Conservation (phyloP, 2,888 invertebrate genomes). For the Eretmocerus hayati region DNA sequence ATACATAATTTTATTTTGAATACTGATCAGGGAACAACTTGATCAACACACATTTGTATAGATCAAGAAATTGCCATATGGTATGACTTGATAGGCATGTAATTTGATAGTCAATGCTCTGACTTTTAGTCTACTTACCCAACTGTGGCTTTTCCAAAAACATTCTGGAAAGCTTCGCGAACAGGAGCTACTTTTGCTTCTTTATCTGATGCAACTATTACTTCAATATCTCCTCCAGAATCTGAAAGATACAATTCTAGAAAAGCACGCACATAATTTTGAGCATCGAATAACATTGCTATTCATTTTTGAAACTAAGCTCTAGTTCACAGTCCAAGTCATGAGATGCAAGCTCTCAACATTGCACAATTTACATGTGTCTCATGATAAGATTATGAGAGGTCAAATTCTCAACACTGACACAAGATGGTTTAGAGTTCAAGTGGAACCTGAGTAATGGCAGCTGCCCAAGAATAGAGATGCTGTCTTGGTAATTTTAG, state of each 20-base stretch:
- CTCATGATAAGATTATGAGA: too few relatives aligned
- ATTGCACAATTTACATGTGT: too few relatives aligned
- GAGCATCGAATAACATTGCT: slow-evolving; percentile 27
- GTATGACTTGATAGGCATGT: too few relatives aligned
- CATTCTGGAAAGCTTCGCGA: slow-evolving; percentile 71
- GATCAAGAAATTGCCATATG: too few relatives aligned
- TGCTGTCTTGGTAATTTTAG: slow-evolving; percentile 11
- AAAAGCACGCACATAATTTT: slow-evolving; percentile 26
- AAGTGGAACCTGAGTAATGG: slow-evolving; percentile 14
- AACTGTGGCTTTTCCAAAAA: slow-evolving; percentile 75
- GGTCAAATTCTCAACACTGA: slow-evolving; percentile 5
- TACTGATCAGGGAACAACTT: too few relatives aligned
- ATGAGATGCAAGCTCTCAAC: too few relatives aligned
- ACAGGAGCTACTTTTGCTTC: slow-evolving; percentile 69
- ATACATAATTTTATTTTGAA: too few relatives aligned
- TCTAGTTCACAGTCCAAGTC: too few relatives aligned
- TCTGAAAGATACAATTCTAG: slow-evolving; percentile 50
- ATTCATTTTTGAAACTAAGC: too few relatives aligned
- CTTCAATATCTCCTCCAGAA: slow-evolving; percentile 70
- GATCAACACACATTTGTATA: too few relatives aligned
- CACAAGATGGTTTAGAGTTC: slow-evolving; percentile 8
- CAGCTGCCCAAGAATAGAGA: slow-evolving; percentile 11
- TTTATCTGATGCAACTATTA: slow-evolving; percentile 71
- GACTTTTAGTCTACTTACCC: slow-evolving; percentile 50
- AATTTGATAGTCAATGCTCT: neutral